Conservation (phyloP, 2,888 invertebrate species). For the Stratiomys singularior region DNA sequence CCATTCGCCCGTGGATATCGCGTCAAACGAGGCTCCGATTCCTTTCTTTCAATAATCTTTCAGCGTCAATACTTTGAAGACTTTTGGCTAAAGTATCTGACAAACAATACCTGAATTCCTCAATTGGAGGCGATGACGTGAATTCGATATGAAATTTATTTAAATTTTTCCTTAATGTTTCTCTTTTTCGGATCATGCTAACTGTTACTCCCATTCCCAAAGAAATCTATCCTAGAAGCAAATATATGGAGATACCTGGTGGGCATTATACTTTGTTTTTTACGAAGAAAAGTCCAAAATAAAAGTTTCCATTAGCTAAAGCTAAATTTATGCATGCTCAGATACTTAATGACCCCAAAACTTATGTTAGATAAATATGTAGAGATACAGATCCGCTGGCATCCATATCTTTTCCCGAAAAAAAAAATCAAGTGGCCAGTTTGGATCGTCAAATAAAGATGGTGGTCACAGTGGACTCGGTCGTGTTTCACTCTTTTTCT, state of each 20-base stretch:
- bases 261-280: background rate
- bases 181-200: background rate
- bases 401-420: background rate
- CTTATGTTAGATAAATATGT: background rate
- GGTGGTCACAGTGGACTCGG: background rate
- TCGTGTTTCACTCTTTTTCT: conserved; percentile 1
- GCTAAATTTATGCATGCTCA: conserved; percentile 28
- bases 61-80: no score
- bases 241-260: background rate
- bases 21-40: no score
- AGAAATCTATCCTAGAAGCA: background rate
- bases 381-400: background rate
- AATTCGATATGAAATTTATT: background rate
- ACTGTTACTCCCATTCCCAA: background rate
- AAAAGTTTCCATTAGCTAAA: background rate
- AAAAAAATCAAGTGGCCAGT: background rate
- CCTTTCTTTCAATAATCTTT: no score
- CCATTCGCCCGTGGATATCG: no score
- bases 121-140: background rate
- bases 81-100: no score
- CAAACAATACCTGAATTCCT: no score
- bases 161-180: background rate
- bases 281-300: background rate
- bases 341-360: background rate
- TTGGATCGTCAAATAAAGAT: conserved; percentile 13